Conservation (phyloP, 2,113 vertebrate genomes). For the Eulemur rufifrons region DNA sequence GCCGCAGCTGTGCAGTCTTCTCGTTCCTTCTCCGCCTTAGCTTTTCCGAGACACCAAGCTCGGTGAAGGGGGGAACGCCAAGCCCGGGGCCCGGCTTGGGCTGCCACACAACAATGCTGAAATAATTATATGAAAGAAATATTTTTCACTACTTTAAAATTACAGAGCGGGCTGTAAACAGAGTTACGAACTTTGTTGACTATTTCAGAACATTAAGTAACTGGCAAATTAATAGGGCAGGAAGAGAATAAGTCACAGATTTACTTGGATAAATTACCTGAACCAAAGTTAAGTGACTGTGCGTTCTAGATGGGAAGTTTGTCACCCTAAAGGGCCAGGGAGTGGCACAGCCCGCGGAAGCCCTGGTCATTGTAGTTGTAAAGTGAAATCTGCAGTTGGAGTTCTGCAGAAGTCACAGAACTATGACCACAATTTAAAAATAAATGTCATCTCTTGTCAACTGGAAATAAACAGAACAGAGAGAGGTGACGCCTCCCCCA, state of each 20-base stretch:
- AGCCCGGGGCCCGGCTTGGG: neutral
- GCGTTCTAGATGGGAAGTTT: neutral
- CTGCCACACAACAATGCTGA: fast-evolving
- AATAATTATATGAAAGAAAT: neutral
- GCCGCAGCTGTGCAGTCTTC: fast-evolving
- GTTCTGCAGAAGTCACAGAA: neutral
- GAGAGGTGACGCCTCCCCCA: neutral
- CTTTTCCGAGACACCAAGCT: neutral
- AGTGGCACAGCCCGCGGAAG: neutral
- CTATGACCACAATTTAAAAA: conserved; percentile 48
- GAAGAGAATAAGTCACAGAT: neutral
- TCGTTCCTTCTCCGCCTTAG: neutral
- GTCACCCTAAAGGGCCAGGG: neutral
- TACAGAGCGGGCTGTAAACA: too few species aligned
- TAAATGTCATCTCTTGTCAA: conserved; percentile 8
- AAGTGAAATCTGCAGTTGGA: conserved; percentile 8
- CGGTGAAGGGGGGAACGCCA: fast-evolving
- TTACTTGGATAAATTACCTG: neutral
- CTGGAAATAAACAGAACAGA: conserved; percentile 47
- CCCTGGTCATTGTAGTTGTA: neutral
- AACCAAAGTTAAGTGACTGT: neutral
- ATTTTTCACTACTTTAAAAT: neutral
- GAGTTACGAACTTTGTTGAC: neutral
- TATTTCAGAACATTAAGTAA: neutral
- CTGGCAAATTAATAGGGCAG: neutral